Conservation (phyloP, 2,888 invertebrate species). For the Drosophila vallismaia region DNA sequence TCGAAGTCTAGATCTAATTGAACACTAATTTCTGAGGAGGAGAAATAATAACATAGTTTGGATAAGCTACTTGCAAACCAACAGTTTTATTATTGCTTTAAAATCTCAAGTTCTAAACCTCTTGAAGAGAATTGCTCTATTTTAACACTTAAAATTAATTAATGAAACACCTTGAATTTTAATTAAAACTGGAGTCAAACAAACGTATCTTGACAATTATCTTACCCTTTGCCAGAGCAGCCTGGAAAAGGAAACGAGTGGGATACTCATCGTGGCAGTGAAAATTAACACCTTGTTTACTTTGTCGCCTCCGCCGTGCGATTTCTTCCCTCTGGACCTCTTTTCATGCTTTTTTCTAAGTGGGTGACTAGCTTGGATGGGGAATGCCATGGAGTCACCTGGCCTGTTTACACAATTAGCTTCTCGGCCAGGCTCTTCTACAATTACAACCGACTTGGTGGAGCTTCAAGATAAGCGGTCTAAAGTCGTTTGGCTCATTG, state of each 20-base stretch:
- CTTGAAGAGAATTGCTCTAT: too few relatives aligned
- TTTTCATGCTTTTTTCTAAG: slow-evolving; percentile 3
- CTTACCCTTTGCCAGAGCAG: not conserved
- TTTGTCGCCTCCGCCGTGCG: slow-evolving; percentile 33
- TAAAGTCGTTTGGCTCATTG: slow-evolving; percentile 52
- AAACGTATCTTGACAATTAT: not conserved
- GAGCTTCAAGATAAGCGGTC: slow-evolving; percentile 36
- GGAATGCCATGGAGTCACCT: too few relatives aligned
- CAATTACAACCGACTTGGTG: slow-evolving; percentile 47
- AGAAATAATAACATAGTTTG: too few relatives aligned
- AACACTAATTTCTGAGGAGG: too few relatives aligned
- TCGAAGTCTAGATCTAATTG: too few relatives aligned
- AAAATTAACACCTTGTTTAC: slow-evolving; percentile 75
- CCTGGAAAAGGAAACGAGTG: slow-evolving; percentile 12
- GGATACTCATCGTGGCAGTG: slow-evolving; percentile 12
- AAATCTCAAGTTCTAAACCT: too few relatives aligned
- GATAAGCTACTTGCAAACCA: too few relatives aligned
- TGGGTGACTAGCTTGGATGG: not conserved
- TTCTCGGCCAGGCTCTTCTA: slow-evolving; percentile 34
- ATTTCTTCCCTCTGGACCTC: slow-evolving; percentile 11
- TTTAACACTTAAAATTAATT: not conserved
- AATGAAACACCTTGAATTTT: slow-evolving; percentile 1
- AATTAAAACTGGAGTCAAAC: not conserved
- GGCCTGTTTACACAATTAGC: slow-evolving; percentile 64
- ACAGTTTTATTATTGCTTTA: too few relatives aligned